phyloP scores from a whole-genome alignment of 2,113 vertebrate species.

The Tenebrosternarchus preto region DNA sequence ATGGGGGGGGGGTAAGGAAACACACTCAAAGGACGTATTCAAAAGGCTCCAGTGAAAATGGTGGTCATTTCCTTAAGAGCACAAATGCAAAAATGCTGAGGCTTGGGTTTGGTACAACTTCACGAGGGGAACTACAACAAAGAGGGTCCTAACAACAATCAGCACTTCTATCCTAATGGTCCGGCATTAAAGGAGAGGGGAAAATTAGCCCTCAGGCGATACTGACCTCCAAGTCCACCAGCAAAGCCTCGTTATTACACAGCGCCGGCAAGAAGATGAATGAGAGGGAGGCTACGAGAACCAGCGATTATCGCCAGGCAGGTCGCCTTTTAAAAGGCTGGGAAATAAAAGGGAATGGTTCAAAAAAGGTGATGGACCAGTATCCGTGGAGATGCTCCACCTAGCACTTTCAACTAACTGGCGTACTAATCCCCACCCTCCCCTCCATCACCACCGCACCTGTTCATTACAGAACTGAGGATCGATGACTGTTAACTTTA shows the following conservation, averaged over 20 bases:
- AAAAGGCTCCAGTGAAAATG: conserved; percentile 6
- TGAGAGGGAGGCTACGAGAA: conserved; percentile 30
- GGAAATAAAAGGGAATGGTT: conserved; percentile 21
- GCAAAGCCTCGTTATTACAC: conserved; percentile 45
- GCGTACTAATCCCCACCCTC: background rate
- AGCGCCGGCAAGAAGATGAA: conserved; percentile 9
- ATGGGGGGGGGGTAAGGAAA: conserved; percentile 15
- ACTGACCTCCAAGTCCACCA: conserved; percentile 57
- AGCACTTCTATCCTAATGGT: conserved; percentile 10
- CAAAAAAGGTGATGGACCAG: conserved; percentile 7
- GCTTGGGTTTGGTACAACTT: background rate
- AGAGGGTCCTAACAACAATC: conserved; percentile 6
- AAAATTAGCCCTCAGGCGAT: background rate
- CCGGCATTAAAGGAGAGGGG: background rate
- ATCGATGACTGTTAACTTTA: background rate
- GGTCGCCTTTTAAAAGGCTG: background rate
- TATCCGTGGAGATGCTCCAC: background rate
- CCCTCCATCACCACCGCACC: background rate
- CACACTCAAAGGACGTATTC: conserved; percentile 20
- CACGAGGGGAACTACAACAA: conserved; percentile 11
- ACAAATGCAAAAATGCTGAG: background rate
- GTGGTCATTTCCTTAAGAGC: background rate
- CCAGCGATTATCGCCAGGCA: conserved; percentile 26
- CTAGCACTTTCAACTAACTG: background rate
- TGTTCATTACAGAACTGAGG: conserved; percentile 6